Percentiles rank a stretch among this genome's conserved stretches.
Conservation (phyloP, 2,888 invertebrate species). For the Hermodice carunculata region DNA sequence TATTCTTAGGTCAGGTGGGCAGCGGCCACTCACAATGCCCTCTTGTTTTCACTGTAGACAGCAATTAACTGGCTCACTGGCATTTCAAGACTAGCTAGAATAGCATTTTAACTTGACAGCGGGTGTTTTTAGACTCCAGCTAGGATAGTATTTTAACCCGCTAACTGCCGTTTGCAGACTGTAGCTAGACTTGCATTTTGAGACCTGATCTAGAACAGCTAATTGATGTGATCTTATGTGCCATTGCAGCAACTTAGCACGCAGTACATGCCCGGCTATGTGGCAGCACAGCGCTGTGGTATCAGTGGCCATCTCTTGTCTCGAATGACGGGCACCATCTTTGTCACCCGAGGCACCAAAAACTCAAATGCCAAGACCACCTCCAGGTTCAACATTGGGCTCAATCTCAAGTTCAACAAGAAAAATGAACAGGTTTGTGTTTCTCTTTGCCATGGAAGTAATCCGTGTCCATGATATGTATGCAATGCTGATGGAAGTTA, state of each 20-base stretch:
- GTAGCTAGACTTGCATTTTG: too few relatives aligned
- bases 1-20: too few relatives aligned
- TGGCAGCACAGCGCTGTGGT: conserved; percentile 67
- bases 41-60: too few relatives aligned
- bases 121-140: too few relatives aligned
- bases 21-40: too few relatives aligned
- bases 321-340: conserved; percentile 88
- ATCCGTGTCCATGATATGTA: too few relatives aligned
- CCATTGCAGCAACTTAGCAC: conserved; percentile 10
- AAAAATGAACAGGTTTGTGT: conserved; percentile 75
- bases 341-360: conserved; percentile 71
- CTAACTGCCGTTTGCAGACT: too few relatives aligned
- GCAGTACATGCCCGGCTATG: conserved; percentile 63
- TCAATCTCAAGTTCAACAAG: conserved; percentile 92
- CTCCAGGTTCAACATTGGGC: conserved; percentile 79
- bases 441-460: background rate
- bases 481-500: too few relatives aligned
- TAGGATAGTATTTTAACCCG: too few relatives aligned
- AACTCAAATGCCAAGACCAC: conserved; percentile 41
- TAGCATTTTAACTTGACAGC: too few relatives aligned
- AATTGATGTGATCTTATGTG: background rate
- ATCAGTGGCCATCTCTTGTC: conserved; percentile 81
- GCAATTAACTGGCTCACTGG: too few relatives aligned
- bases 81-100: too few relatives aligned
- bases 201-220: background rate